Evolutionary conservation across 2,113 vertebrate species (phyloP).

Genomic region (Kobus ellipsiprymnus): DNA sequence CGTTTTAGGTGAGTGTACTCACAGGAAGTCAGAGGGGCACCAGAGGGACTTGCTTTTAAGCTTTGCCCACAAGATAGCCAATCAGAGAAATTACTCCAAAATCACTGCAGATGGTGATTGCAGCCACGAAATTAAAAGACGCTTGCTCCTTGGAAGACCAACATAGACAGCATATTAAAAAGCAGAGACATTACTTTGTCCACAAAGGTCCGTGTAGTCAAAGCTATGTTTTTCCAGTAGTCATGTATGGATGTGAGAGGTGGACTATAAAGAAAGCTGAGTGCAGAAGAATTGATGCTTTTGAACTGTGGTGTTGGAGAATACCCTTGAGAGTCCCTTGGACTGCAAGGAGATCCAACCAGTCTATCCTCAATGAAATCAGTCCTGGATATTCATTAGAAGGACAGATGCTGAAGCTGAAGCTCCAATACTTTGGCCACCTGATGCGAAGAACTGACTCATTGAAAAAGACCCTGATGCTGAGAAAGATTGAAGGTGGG

Average conservation of each 20-base stretch:
- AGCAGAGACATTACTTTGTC: background rate
- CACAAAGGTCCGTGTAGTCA: background rate
- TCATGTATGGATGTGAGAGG: background rate
- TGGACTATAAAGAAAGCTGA: background rate
- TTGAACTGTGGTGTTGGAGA: background rate
- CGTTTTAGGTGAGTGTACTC: background rate
- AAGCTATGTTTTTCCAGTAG: background rate
- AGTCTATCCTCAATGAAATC: background rate
- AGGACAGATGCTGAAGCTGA: background rate
- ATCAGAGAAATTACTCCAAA: background rate
- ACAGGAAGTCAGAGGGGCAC: fast-evolving
- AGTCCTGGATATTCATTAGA: background rate
- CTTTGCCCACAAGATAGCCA: background rate
- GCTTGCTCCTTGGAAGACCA: background rate
- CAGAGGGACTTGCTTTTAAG: background rate
- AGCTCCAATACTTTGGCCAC: background rate
- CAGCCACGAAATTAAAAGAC: background rate
- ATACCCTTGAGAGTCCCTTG: background rate
- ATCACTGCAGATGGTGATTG: background rate
- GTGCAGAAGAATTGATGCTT: fast-evolving
- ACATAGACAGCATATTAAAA: background rate
- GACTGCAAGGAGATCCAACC: background rate
- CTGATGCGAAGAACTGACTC: background rate
- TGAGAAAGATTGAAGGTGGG: background rate
- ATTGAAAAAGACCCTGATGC: background rate